Evolutionary conservation across 2,797 vertebrate species (phyloP).

Genomic region (Threskiornis aethiopicus): DNA sequence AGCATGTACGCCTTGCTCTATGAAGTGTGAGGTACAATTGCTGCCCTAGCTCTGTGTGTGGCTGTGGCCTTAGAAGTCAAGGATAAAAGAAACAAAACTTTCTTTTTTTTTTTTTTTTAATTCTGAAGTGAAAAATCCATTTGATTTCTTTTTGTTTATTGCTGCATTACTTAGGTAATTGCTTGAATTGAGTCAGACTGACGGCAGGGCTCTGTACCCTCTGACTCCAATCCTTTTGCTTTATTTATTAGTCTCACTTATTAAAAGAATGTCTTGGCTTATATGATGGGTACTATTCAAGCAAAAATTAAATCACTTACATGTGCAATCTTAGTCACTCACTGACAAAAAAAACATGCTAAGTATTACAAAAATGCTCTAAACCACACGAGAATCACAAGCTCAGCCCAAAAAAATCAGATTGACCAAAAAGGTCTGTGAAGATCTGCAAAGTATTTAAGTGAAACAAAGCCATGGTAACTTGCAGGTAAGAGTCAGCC

Average conservation of each 20-base stretch:
- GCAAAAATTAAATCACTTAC: slow-evolving; percentile 24
- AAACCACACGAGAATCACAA: not conserved
- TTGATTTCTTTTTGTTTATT: slow-evolving; percentile 61
- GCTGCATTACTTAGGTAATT: slow-evolving; percentile 53
- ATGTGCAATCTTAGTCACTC: slow-evolving; percentile 16
- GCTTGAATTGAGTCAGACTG: slow-evolving; percentile 41
- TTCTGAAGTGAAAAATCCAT: slow-evolving; percentile 48
- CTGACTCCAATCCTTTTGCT: slow-evolving; percentile 4
- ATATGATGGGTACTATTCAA: not conserved
- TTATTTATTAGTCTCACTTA: slow-evolving; percentile 52
- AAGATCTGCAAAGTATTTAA: not conserved
- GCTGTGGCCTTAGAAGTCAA: slow-evolving; percentile 29
- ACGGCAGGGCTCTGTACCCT: slow-evolving; percentile 32
- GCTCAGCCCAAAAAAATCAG: not conserved
- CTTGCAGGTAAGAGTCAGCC: not conserved
- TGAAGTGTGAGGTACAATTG: slow-evolving; percentile 33
- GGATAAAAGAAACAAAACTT: slow-evolving; percentile 51
- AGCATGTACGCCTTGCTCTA: not conserved
- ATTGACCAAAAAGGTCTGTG: not conserved
- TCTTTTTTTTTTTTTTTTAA: not conserved
- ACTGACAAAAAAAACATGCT: not conserved
- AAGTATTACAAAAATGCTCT: not conserved
- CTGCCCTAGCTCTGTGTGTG: slow-evolving; percentile 41
- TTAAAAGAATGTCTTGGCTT: slow-evolving; percentile 48
- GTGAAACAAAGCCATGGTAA: not conserved